These are phyloP conservation scores for Ellobium chinense DNA, from an alignment of 2,888 invertebrate species.

Conservation along the genomic window DNA sequence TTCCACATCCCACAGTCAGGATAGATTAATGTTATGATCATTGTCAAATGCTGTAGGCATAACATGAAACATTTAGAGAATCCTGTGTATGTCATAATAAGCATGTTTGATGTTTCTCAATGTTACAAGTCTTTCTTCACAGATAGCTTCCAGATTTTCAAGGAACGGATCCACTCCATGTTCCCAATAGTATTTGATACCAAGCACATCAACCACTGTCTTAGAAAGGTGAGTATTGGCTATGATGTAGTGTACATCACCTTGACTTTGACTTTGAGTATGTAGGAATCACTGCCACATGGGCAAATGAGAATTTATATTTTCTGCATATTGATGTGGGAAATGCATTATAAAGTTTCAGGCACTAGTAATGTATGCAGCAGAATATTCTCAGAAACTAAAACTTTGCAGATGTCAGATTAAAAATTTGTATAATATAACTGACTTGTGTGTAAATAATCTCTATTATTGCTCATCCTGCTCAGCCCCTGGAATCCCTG, in stretches of 20 bases:
- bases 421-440: too few species aligned
- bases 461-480: conserved; percentile 49
- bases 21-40: too few species aligned
- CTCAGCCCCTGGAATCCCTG: conserved; percentile 41
- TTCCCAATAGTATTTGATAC: conserved; percentile 88
- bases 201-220: conserved; percentile 84
- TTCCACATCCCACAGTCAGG: too few species aligned
- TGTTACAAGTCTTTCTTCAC: conserved; percentile 55
- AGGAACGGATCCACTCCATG: conserved; percentile 82
- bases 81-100: neutral
- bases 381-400: too few species aligned
- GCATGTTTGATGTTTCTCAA: neutral
- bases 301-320: neutral
- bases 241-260: too few species aligned
- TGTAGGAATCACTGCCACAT: too few species aligned
- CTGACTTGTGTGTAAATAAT: neutral
- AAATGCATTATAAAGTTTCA: neutral
- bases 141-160: conserved; percentile 84
- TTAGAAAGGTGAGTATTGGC: conserved; percentile 74
- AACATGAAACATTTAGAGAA: neutral
- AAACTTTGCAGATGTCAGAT: too few species aligned
- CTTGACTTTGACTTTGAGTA: too few species aligned
- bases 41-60: neutral
- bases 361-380: too few species aligned
- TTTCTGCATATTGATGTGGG: neutral